A percentile compares a stretch with the other conserved stretches of the same genome.
Evolutionary conservation across 2,888 invertebrate genomes (phyloP).

Genomic region (Heptascelio sp.): DNA sequence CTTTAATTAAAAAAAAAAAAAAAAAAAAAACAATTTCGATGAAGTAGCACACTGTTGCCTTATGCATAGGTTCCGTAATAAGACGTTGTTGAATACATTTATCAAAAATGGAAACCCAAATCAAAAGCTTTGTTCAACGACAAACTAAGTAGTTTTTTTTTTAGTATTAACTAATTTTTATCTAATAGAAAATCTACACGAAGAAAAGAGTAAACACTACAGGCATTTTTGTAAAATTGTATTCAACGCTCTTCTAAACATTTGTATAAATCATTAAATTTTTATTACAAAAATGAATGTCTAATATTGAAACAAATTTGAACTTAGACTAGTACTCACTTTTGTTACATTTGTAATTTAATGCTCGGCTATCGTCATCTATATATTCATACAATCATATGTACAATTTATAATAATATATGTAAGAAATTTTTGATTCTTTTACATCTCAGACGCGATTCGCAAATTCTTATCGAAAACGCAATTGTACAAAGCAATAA

Average conservation of each 20-base stretch:
- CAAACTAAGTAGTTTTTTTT: background rate
- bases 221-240: constrained; percentile 20
- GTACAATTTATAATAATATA: constrained; percentile 28
- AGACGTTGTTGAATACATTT: constrained; percentile 27
- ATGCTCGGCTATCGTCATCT: background rate
- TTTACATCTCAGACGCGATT: constrained; percentile 31
- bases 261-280: background rate
- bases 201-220: background rate
- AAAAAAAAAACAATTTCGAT: too few species aligned
- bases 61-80: background rate
- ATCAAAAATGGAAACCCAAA: constrained; percentile 30
- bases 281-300: background rate
- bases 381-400: constrained; percentile 19
- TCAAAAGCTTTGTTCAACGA: background rate
- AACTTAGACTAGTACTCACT: constrained; percentile 25
- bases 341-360: constrained; percentile 26
- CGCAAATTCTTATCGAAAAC: constrained; percentile 30
- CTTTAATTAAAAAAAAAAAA: too few species aligned
- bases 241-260: constrained; percentile 24
- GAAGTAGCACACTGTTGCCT: background rate
- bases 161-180: background rate
- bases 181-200: background rate
- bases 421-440: constrained; percentile 28
- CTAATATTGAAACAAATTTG: background rate
- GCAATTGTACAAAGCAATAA: background rate